Evolutionary conservation across 2,797 vertebrate species (phyloP), one percentile per base, ranked within the genome.

Genomic region (Setipinna tenuifilis): DNA sequence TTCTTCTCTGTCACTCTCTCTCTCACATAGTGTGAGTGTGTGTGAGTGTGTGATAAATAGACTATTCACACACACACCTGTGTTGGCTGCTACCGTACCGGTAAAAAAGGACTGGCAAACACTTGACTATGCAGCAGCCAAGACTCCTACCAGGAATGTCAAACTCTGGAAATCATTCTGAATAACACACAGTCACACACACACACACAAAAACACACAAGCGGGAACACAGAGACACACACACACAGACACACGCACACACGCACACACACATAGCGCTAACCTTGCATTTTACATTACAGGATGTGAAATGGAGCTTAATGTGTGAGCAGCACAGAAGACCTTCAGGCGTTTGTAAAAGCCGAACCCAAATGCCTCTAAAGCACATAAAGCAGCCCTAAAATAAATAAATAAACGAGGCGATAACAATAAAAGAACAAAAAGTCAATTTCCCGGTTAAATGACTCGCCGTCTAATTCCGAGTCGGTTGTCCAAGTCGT

Each of bases 241-340:
- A 62, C 23, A 82, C n/a, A 50, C 14, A 14, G 31, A 85, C 71
- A 87, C 61, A 82, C 25, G 80, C 78, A 89, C 54, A 75, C 75
- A 83, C 62, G 44, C 17, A 61, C 59, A 71, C 25, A 82, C 28
- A 81, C 58, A 87, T 71, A 65, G 25, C 41, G 58, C 84, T 82
- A 84, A 82, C 78, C 82, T 54, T 54, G 50, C 50, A 54, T 54
- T 54, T 54, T 54, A 54, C 50, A 1, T 54, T 7, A 54, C 50
- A 62, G 23, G 21, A 62, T n/a, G 61, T 62, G 61, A n/a, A 62
- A 62, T 62, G n/a, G 62, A 65, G 62, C 25, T 25, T 25, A 12
- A 25, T 25, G 23, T 0, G 25, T 23, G 62, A 65, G n/a, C 62
- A 65, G 10, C 62, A 25, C n/a, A 11, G 62, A 9, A 28, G n/a